Conservation (phyloP, 2,888 invertebrate genomes). For the Cryptocephalus primarius region DNA sequence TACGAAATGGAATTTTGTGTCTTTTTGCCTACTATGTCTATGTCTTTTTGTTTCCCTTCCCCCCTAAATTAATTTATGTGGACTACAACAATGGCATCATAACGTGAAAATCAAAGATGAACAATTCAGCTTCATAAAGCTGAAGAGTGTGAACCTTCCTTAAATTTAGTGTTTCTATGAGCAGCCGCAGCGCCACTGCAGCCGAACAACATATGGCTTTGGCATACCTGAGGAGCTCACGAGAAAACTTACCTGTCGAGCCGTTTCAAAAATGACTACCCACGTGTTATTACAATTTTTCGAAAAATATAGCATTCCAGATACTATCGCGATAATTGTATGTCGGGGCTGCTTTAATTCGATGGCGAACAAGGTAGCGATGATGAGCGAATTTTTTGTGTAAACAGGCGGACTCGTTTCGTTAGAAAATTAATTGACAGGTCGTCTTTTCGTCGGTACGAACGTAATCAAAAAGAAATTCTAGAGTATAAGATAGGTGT, state of each 20-base stretch:
- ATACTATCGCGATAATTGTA: constrained; percentile 15
- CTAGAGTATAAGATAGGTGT: too few relatives aligned
- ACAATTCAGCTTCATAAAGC: too few relatives aligned
- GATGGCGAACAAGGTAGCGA: neutral
- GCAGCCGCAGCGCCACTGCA: too few relatives aligned
- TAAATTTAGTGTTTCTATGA: too few relatives aligned
- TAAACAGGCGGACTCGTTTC: neutral
- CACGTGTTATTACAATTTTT: constrained; percentile 14
- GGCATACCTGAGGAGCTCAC: constrained; percentile 2
- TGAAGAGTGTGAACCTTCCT: too few relatives aligned
- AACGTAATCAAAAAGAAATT: too few relatives aligned
- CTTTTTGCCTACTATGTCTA: too few relatives aligned
- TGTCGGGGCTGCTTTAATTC: neutral
- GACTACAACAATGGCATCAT: too few relatives aligned
- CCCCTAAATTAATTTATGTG: too few relatives aligned
- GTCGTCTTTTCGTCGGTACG: neutral
- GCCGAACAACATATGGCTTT: constrained; percentile 4
- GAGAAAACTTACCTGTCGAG: constrained; percentile 10
- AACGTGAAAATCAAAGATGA: too few relatives aligned
- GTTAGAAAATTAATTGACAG: neutral
- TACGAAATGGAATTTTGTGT: too few relatives aligned
- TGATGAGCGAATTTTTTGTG: neutral
- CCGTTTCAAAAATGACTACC: constrained; percentile 5
- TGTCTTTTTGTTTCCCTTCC: too few relatives aligned
- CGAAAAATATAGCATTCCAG: constrained; percentile 8